Conservation (phyloP, 2,797 vertebrate genomes). For the Sebastiscus tertius region DNA sequence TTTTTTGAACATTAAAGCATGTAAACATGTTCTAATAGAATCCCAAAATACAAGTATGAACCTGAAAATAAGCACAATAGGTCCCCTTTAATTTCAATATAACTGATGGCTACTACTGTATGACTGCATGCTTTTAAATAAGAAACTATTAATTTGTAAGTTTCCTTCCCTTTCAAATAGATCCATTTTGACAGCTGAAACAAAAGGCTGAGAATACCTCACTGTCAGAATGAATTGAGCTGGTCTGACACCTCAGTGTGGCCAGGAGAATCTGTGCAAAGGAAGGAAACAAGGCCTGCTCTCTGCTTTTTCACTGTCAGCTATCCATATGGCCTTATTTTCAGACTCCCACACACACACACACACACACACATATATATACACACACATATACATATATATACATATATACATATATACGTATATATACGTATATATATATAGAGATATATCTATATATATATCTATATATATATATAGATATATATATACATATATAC, state of each 20-base stretch:
- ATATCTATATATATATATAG: too few species aligned
- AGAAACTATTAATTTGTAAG: constrained; percentile 1
- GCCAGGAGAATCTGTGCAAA: background rate
- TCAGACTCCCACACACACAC: background rate
- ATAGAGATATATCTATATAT: too few species aligned
- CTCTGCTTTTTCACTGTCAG: constrained; percentile 4
- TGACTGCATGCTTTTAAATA: background rate
- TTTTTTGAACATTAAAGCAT: too few species aligned
- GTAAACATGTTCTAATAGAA: too few species aligned
- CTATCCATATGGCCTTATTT: constrained; percentile 5
- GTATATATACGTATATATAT: too few species aligned
- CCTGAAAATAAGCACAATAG: too few species aligned
- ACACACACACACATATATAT: too few species aligned
- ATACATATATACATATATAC: too few species aligned
- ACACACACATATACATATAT: too few species aligned
- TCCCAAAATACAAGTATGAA: too few species aligned
- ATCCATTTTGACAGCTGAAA: constrained; percentile 29
- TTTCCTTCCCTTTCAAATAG: constrained; percentile 10
- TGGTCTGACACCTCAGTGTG: constrained; percentile 5
- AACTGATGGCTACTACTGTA: background rate
- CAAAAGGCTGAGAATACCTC: constrained; percentile 28
- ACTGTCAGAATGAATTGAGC: background rate
- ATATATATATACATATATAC: too few species aligned
- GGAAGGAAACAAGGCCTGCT: background rate
- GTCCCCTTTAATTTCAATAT: background rate